Conservation (phyloP, 2,888 invertebrate genomes). For the Luperina testacea region DNA sequence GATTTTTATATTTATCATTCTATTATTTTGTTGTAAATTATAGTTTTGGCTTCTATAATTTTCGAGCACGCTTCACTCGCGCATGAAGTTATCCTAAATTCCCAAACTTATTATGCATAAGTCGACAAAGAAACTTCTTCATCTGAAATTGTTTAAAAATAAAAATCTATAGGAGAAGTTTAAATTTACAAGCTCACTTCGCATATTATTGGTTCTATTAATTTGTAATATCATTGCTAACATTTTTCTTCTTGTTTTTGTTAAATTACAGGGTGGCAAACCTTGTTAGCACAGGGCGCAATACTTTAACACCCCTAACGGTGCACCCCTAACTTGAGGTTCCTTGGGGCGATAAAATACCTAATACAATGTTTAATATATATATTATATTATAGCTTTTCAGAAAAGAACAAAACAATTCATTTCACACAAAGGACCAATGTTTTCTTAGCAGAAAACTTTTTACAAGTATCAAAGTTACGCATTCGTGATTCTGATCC, state of each 20-base stretch:
- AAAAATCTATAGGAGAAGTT: too few species aligned
- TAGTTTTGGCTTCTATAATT: background rate
- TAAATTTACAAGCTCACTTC: too few species aligned
- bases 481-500: background rate
- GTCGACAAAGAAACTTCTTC: too few species aligned
- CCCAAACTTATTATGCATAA: background rate
- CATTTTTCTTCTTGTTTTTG: too few species aligned
- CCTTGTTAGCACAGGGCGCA: too few species aligned
- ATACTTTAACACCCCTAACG: too few species aligned
- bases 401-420: background rate
- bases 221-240: too few species aligned
- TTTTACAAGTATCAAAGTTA: constrained; percentile 4
- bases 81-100: background rate
- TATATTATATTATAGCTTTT: background rate
- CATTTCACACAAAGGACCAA: background rate
- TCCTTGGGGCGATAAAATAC: background rate
- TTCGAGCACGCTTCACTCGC: background rate
- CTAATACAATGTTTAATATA: background rate
- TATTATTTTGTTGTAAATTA: background rate
- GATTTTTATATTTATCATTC: background rate
- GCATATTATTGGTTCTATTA: too few species aligned
- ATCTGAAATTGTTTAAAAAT: too few species aligned
- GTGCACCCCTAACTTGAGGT: background rate
- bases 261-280: too few species aligned
- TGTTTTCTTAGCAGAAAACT: background rate